A percentile compares a stretch with the other conserved stretches of the same genome.
Evolutionary conservation across 1,140 invertebrate species (phyloP).

Genomic region (Drosophila tristis): DNA sequence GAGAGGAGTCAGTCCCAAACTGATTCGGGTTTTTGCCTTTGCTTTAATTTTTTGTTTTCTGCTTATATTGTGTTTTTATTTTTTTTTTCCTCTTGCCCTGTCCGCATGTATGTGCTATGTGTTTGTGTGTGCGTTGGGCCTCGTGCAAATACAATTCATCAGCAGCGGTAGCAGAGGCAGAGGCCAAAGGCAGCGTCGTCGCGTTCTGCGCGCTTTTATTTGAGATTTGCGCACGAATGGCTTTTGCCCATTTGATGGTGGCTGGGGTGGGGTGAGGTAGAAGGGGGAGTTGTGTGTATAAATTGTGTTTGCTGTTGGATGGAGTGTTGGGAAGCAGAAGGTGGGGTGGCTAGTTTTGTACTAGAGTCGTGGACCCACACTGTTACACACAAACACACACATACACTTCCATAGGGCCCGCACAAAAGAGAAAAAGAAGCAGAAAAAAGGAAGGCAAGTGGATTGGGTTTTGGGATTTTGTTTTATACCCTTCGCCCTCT

Average conservation of each 20-base stretch:
- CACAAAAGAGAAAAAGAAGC: conserved; percentile 31
- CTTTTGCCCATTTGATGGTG: conserved; percentile 20
- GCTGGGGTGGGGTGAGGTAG: too few relatives aligned
- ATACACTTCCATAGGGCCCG: conserved; percentile 12
- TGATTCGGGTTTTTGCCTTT: background rate
- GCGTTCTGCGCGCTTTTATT: conserved; percentile 77
- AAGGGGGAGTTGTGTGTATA: conserved; percentile 43
- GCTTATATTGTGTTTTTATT: conserved; percentile 15
- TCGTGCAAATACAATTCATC: conserved; percentile 71
- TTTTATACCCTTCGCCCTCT: conserved; percentile 54
- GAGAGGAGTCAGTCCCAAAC: conserved; percentile 45
- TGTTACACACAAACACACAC: conserved; percentile 8
- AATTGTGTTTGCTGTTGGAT: conserved; percentile 27
- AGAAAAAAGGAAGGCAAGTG: conserved; percentile 53
- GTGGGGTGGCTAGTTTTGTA: conserved; percentile 50
- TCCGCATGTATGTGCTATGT: conserved; percentile 36
- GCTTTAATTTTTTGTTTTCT: too few relatives aligned
- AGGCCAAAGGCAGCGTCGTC: too few relatives aligned
- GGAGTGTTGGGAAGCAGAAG: conserved; percentile 16
- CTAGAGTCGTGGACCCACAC: conserved; percentile 48
- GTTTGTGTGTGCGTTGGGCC: conserved; percentile 37
- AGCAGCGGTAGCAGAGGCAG: conserved; percentile 24
- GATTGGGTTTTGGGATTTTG: conserved; percentile 70
- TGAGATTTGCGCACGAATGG: conserved; percentile 78
- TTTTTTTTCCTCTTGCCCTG: conserved; percentile 38